Conservation (phyloP, 2,888 invertebrate species). For the Mimachlamys varia region DNA sequence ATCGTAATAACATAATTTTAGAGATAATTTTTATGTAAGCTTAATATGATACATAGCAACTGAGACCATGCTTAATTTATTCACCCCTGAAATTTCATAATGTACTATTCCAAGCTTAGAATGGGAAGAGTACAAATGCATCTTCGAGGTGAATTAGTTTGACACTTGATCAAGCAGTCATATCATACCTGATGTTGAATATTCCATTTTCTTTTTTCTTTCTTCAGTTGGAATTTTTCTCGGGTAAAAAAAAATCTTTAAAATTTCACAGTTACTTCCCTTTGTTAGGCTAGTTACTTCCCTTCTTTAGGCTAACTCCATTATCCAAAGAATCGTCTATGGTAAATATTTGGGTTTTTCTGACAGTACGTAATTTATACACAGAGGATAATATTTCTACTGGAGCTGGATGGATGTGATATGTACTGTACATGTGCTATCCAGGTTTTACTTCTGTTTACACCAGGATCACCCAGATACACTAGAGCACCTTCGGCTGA, state of each 20-base stretch:
- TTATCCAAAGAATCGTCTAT: not conserved
- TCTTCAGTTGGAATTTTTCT: not conserved
- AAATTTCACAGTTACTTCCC: not conserved
- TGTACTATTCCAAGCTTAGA: too few species aligned
- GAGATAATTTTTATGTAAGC: not conserved
- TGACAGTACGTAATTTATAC: not conserved
- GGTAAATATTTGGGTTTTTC: not conserved
- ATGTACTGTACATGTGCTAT: not conserved
- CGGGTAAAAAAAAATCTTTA: not conserved
- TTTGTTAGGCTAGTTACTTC: not conserved
- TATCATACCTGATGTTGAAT: conserved; percentile 17
- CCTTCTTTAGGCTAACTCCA: not conserved
- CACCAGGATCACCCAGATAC: not conserved
- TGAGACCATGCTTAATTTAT: not conserved
- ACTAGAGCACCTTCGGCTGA: not conserved
- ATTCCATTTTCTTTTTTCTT: not conserved
- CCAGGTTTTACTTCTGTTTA: not conserved
- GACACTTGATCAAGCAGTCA: not conserved
- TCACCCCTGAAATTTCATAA: too few species aligned
- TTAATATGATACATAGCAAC: not conserved
- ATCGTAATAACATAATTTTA: too few species aligned
- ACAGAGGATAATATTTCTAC: not conserved
- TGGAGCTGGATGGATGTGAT: not conserved
- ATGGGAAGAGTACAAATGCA: too few species aligned
- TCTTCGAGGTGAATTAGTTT: too few species aligned